Percentiles rank a stretch among this genome's conserved stretches.
Evolutionary conservation across 2,888 invertebrate species (phyloP).

Genomic region (Tigriopus californicus): DNA sequence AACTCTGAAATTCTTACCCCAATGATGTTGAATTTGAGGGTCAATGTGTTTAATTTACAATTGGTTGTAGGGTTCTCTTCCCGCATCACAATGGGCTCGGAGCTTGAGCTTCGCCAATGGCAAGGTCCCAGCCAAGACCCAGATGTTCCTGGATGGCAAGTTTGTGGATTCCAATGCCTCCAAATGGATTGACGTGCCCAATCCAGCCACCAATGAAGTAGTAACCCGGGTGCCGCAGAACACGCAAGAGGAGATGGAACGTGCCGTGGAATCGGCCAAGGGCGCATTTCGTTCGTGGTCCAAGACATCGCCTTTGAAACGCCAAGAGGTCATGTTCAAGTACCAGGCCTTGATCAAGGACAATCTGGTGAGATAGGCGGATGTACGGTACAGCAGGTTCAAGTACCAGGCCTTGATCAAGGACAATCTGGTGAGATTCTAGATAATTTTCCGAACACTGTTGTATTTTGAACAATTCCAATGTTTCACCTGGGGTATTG

Average conservation of each 20-base stretch:
- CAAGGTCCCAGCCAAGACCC: constrained; percentile 42
- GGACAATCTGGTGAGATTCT: constrained; percentile 54
- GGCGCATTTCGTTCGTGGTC: constrained; percentile 67
- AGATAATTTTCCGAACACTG: no score
- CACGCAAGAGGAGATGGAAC: constrained; percentile 69
- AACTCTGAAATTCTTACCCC: no score
- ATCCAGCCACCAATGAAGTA: constrained; percentile 75
- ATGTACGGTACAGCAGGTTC: no score
- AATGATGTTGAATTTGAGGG: no score
- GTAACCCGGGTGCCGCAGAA: constrained; percentile 58
- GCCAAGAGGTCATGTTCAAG: constrained; percentile 82
- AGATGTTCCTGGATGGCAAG: constrained; percentile 87
- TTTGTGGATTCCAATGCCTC: constrained; percentile 74
- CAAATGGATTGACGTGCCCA: constrained; percentile 85
- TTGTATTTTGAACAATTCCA: neutral
- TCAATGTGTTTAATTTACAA: no score
- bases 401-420: constrained; percentile 64
- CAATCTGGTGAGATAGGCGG: constrained; percentile 54
- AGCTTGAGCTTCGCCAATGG: constrained; percentile 6
- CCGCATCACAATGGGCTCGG: no score
- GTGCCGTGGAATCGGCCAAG: constrained; percentile 67
- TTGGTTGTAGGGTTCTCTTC: no score
- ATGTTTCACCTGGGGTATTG: constrained; percentile 19
- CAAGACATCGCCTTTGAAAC: constrained; percentile 67
- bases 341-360: constrained; percentile 63